Evolutionary conservation across 2,888 invertebrate genomes (phyloP).

Genomic region (Cephalotes varians): DNA sequence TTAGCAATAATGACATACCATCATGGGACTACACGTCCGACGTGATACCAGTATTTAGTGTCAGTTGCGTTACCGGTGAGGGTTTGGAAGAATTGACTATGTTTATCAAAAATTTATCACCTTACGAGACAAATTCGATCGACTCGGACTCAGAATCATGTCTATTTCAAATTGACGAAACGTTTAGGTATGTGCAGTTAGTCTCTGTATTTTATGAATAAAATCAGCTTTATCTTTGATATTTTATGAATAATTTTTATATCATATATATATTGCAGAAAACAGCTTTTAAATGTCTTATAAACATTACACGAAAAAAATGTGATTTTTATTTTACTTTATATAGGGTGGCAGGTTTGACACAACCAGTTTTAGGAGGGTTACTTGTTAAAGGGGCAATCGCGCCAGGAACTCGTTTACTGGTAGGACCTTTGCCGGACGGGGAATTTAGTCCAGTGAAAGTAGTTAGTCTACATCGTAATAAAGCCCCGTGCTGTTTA

Average conservation of each 20-base stretch:
- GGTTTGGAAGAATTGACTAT: slow-evolving; percentile 94
- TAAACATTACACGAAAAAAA: background rate
- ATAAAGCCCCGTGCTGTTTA: slow-evolving; percentile 95
- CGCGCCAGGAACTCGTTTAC: slow-evolving; percentile 92
- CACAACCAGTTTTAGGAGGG: slow-evolving; percentile 94
- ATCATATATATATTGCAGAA: background rate
- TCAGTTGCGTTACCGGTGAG: slow-evolving; percentile 96
- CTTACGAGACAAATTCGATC: slow-evolving; percentile 77
- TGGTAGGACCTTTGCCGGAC: slow-evolving; percentile 92
- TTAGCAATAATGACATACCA: slow-evolving; percentile 73
- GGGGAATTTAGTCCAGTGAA: slow-evolving; percentile 92
- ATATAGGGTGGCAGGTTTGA: slow-evolving; percentile 90
- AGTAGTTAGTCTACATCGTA: slow-evolving; percentile 95
- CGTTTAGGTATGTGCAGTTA: slow-evolving; percentile 87
- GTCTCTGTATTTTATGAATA: background rate
- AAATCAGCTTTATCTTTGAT: background rate
- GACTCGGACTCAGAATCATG: slow-evolving; percentile 84
- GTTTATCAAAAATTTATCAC: slow-evolving; percentile 93
- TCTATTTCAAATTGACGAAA: slow-evolving; percentile 97
- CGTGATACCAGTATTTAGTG: slow-evolving; percentile 93
- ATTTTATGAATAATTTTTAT: background rate
- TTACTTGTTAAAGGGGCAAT: slow-evolving; percentile 94
- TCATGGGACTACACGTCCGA: slow-evolving; percentile 75
- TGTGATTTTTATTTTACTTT: background rate
- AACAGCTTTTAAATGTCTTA: background rate